Evolutionary conservation across 2,113 vertebrate genomes (phyloP).

Genomic region (Orycteropus afer): DNA sequence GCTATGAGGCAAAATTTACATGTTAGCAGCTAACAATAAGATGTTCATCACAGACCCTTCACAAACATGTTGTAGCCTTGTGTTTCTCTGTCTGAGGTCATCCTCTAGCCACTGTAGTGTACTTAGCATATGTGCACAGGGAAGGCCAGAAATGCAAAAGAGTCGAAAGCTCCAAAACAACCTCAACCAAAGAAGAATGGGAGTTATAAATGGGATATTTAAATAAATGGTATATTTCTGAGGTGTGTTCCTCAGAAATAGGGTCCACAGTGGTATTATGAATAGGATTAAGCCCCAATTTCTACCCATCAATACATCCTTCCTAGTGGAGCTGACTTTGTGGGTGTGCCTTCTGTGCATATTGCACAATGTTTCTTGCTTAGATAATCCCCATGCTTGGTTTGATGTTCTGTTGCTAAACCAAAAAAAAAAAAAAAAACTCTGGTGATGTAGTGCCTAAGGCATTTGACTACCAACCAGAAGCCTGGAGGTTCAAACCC

Average conservation of each 20-base stretch:
- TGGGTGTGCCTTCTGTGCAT: not conserved
- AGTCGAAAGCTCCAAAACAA: not conserved
- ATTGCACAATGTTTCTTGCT: accelerated
- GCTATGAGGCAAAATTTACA: too few relatives aligned
- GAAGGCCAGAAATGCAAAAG: not conserved
- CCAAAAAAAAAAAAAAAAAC: too few relatives aligned
- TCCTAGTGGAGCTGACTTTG: accelerated
- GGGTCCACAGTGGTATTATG: not conserved
- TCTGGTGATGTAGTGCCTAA: too few relatives aligned
- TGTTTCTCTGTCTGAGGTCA: not conserved
- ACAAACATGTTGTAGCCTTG: not conserved
- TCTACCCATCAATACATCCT: accelerated
- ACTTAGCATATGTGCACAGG: not conserved
- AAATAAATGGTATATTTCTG: not conserved
- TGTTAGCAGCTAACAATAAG: too few relatives aligned
- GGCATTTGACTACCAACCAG: too few relatives aligned
- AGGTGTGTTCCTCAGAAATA: too few relatives aligned
- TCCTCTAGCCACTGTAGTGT: too few relatives aligned
- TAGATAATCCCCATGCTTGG: not conserved
- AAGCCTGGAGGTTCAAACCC: too few relatives aligned
- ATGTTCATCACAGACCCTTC: not conserved
- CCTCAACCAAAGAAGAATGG: accelerated
- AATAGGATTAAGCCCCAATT: not conserved
- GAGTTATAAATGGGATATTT: too few relatives aligned
- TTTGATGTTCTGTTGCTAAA: too few relatives aligned